Evolutionary conservation across 1,140 invertebrate species (phyloP).

Genomic region (Monomorium pharaonis): DNA sequence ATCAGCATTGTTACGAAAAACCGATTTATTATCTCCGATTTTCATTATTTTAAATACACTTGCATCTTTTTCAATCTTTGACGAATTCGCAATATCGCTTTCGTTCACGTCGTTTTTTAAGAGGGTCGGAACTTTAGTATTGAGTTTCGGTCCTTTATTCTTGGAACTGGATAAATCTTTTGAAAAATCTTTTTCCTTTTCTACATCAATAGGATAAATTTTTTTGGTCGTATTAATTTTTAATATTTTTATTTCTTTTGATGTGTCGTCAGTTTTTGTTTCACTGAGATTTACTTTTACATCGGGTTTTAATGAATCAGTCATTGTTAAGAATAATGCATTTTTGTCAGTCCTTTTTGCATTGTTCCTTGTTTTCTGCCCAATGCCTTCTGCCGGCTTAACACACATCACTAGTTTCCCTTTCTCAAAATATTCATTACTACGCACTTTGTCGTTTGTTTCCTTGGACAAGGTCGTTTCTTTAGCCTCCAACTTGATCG

Average conservation of each 20-base stretch:
- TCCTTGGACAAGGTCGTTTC: constrained; percentile 38
- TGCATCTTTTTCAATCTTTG: neutral
- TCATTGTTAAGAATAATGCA: neutral
- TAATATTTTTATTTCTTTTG: neutral
- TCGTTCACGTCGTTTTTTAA: neutral
- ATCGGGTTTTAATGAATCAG: neutral
- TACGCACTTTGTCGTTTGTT: constrained; percentile 1
- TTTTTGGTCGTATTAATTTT: neutral
- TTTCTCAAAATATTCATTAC: neutral
- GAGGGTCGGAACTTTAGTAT: neutral
- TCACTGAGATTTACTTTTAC: neutral
- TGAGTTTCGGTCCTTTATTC: neutral
- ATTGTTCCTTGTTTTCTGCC: neutral
- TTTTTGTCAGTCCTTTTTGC: neutral
- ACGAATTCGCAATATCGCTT: neutral
- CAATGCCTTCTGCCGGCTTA: neutral
- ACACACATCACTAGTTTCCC: neutral
- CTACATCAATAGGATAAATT: neutral
- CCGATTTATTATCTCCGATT: neutral
- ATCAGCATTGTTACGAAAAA: neutral
- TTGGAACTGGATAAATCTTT: neutral
- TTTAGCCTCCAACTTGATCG: neutral
- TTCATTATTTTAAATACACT: neutral
- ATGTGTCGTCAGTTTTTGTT: neutral
- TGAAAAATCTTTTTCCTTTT: neutral